These are phyloP conservation scores for Acronicta psi DNA, from an alignment of 2,888 invertebrate species.

Conservation along the genomic window DNA sequence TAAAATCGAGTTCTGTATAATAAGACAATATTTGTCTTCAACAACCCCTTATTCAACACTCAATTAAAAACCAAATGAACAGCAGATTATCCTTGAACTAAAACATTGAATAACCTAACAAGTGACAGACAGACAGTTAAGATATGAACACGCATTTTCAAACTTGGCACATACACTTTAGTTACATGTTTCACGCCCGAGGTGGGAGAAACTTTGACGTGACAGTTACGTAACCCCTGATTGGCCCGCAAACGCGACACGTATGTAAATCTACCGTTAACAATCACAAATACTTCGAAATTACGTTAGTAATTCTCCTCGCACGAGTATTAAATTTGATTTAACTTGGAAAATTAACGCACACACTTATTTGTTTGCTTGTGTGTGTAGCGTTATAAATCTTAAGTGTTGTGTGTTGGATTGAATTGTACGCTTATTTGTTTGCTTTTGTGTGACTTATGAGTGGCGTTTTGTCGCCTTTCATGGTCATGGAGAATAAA, in stretches of 20 bases:
- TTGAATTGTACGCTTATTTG: too few relatives aligned
- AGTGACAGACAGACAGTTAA: constrained; percentile 46
- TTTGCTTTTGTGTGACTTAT: neutral
- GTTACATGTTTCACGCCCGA: constrained; percentile 50
- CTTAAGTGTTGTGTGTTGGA: constrained; percentile 5
- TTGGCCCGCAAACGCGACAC: constrained; percentile 36
- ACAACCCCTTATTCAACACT: neutral
- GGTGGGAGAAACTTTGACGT: constrained; percentile 49
- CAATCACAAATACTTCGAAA: constrained; percentile 54
- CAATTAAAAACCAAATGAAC: neutral
- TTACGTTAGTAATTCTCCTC: constrained; percentile 37
- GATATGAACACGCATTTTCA: constrained; percentile 48
- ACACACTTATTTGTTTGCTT: constrained; percentile 25
- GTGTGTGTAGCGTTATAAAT: constrained; percentile 15
- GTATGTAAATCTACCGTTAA: constrained; percentile 51
- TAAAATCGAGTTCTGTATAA: too few relatives aligned
- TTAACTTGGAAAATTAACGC: constrained; percentile 32
- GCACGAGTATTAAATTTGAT: constrained; percentile 38
- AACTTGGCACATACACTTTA: constrained; percentile 51
- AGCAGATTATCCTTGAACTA: constrained; percentile 20
- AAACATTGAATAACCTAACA: constrained; percentile 26
- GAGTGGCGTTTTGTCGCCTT: too few relatives aligned
- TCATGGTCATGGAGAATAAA: too few relatives aligned
- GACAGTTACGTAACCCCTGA: constrained; percentile 48
- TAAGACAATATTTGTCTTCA: neutral